A percentile compares a stretch with the other conserved stretches of the same genome.
phyloP scores from a whole-genome alignment of 2,888 invertebrate genomes.

The Crepidodera aurea region DNA sequence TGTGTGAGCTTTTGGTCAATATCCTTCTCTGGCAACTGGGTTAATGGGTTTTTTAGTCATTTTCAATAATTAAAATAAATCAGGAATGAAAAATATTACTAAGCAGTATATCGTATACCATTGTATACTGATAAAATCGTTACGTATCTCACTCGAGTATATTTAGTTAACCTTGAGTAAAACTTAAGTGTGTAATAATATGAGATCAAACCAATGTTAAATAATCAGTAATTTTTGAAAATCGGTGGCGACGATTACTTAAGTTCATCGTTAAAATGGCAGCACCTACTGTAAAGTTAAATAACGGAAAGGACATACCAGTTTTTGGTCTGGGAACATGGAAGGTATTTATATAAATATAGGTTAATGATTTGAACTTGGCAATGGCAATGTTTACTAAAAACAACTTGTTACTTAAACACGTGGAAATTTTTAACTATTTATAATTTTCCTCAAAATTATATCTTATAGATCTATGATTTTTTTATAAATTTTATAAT shows the following conservation, averaged over 20 bases:
- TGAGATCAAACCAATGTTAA: background rate
- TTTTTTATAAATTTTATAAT: too few relatives aligned
- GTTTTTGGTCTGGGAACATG: slow-evolving; percentile 60
- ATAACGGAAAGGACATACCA: slow-evolving; percentile 62
- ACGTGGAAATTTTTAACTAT: too few relatives aligned
- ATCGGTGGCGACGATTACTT: background rate
- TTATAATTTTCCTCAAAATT: too few relatives aligned
- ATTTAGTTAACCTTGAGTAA: slow-evolving; percentile 4
- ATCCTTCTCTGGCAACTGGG: too few relatives aligned
- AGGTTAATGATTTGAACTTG: background rate
- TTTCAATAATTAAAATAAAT: too few relatives aligned
- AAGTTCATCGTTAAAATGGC: slow-evolving; percentile 30
- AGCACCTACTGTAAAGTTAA: slow-evolving; percentile 59
- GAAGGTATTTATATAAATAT: slow-evolving; percentile 48
- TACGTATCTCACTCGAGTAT: background rate
- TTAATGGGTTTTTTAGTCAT: too few relatives aligned
- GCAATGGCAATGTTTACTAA: background rate
- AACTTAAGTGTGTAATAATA: background rate
- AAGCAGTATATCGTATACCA: too few relatives aligned
- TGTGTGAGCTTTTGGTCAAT: too few relatives aligned
- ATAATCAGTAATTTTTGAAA: background rate
- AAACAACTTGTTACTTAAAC: background rate
- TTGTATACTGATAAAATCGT: background rate
- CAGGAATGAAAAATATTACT: too few relatives aligned
- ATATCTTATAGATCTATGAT: too few relatives aligned